Percentiles rank a stretch among this genome's conserved stretches.
phyloP scores from a whole-genome alignment of 2,113 vertebrate genomes.

The Mastomys coucha region DNA sequence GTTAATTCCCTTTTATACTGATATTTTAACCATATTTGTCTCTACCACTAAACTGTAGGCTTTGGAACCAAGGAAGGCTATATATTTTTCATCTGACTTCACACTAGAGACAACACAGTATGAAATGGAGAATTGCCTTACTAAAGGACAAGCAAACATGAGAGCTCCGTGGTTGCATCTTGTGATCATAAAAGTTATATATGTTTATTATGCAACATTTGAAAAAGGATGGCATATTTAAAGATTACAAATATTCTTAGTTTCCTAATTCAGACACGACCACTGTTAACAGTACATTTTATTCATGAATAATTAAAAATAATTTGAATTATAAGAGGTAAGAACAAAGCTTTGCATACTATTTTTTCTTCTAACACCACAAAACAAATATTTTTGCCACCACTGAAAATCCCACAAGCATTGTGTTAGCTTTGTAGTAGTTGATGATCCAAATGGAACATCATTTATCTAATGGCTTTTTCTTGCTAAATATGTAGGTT shows the following conservation, averaged over 20 bases:
- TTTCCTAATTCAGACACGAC: conserved; percentile 19
- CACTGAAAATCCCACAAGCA: not conserved
- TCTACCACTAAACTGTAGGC: not conserved
- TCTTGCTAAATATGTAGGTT: conserved; percentile 28
- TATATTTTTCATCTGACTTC: conserved; percentile 3
- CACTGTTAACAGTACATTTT: conserved; percentile 2
- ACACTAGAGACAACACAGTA: not conserved
- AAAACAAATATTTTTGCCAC: conserved; percentile 50
- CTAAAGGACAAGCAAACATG: not conserved
- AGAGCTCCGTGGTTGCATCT: not conserved
- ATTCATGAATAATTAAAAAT: conserved; percentile 56
- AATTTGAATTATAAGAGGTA: conserved; percentile 45
- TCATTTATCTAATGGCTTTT: conserved; percentile 12
- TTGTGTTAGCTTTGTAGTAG: not conserved
- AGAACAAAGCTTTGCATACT: not conserved
- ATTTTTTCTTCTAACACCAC: conserved; percentile 28
- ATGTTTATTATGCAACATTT: conserved; percentile 7
- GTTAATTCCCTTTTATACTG: not conserved
- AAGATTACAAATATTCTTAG: conserved; percentile 25
- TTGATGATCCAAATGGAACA: not conserved
- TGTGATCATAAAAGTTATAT: conserved; percentile 39
- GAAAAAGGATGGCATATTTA: not conserved
- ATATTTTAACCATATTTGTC: not conserved
- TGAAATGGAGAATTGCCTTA: not conserved
- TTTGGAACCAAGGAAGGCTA: not conserved